A percentile compares a stretch with the other conserved stretches of the same genome.
Evolutionary conservation across 92 coral and sea anemone species (phyloP).

Genomic region (Parazoanthus swiftii): DNA sequence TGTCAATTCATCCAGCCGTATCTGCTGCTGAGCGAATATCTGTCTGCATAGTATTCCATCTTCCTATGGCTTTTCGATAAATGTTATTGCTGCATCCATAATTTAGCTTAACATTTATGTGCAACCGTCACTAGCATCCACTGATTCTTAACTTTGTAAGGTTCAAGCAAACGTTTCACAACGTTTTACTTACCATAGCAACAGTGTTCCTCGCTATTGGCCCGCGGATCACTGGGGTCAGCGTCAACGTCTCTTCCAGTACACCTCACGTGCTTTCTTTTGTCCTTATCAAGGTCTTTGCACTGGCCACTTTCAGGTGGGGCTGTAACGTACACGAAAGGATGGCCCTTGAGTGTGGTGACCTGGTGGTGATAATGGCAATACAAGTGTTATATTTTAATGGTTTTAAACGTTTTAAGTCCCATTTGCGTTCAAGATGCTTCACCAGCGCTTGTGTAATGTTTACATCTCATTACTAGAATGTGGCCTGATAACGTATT

Average conservation of each 20-base stretch:
- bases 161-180: not conserved
- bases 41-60: not conserved
- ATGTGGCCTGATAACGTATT: not conserved
- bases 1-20: not conserved
- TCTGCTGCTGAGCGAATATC: not conserved
- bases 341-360: slow-evolving; percentile 86
- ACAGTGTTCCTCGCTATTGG: slow-evolving; percentile 66
- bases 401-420: no score
- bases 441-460: no score
- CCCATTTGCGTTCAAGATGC: no score
- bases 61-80: not conserved
- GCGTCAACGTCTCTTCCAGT: slow-evolving; percentile 69
- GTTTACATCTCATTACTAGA: no score
- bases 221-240: slow-evolving; percentile 38
- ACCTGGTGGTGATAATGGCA: slow-evolving; percentile 55
- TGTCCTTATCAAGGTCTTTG: slow-evolving; percentile 66
- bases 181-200: slow-evolving; percentile 74
- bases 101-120: not conserved
- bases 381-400: not conserved
- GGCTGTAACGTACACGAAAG: slow-evolving; percentile 77
- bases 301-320: slow-evolving; percentile 79
- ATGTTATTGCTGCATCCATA: not conserved
- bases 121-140: not conserved
- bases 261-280: slow-evolving; percentile 66
- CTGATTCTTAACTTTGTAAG: not conserved